Base-by-base conservation (phyloP, 2,113 vertebrate species). In the Thamnaconus septentrionalis region DNA sequence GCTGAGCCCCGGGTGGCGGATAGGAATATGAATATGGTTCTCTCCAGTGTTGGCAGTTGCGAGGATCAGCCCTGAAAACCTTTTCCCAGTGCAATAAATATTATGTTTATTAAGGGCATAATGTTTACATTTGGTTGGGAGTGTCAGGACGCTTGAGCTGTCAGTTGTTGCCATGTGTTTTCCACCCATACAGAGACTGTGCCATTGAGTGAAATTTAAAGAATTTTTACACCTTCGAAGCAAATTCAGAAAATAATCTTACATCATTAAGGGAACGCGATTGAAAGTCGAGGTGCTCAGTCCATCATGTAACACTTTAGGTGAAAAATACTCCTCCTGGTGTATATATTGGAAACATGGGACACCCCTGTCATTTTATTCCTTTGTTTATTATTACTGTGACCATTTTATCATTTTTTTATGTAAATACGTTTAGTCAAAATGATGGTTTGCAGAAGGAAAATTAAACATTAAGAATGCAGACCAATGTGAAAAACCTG, bases 341-440 rank as follows among this genome's bases (percentile, higher is more conserved):
- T 92, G 89, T 92, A 88, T 75, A 92, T 92, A 89, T 85, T 82
- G 79, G 69, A 78, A 69, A 81, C 78, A 74, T 76, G 73, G 54
- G 60, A 43, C 77, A 72, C 73, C 73, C 67, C 66, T 80, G 72
- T 80, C 75, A 69, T 85, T 83, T 74, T 80, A 83, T 82, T 83
- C 75, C 68, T 75, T 58, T 10, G 74, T 81, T 83, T 68, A 79
- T 69, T 44, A 74, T 47, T 42, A 61, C 82, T 59, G 84, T 77
- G 64, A 31, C 18, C 18, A 31, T 80, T 87, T 85, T 59, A 80
- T 84, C 88, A 90, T 91, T 91, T 88, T 86, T 86, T 79, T 84
- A 90, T 93, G 91, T 93, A 92, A 93, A 92, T 92, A 92, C 85
- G 87, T 91, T 87, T 89, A 91, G 86, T 85, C 79, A 83, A 85